Evolutionary conservation across 2,797 vertebrate genomes (phyloP).

Genomic region (Falco novaeseelandiae): DNA sequence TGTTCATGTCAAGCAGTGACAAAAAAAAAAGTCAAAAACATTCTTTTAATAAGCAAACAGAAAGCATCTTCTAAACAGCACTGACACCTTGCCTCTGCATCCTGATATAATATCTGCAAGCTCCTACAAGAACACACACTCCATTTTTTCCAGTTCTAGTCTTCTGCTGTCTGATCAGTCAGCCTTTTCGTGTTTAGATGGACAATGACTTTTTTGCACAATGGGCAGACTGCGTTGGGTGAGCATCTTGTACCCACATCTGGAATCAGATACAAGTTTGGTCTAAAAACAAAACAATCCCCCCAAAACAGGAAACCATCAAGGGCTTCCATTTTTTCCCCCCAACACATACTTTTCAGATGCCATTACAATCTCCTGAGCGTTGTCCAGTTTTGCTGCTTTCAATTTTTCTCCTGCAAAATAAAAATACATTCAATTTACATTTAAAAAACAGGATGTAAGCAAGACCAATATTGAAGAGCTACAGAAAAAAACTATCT

Average conservation of each 20-base stretch:
- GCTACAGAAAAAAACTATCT: not conserved
- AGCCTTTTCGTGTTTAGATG: not conserved
- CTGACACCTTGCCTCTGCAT: not conserved
- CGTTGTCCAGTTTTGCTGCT: constrained; percentile 1
- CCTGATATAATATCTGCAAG: not conserved
- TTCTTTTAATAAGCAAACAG: not conserved
- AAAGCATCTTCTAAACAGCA: not conserved
- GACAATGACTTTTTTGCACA: not conserved
- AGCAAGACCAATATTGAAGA: not conserved
- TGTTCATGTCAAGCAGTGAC: not conserved
- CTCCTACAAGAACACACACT: not conserved
- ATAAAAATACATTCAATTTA: not conserved
- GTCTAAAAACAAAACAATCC: not conserved
- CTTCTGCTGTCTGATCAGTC: not conserved
- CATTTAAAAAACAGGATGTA: not conserved
- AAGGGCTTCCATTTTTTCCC: not conserved
- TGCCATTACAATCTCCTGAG: constrained; percentile 42
- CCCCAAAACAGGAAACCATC: not conserved
- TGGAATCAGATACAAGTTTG: not conserved
- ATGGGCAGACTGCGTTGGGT: not conserved
- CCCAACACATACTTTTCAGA: constrained; percentile 72
- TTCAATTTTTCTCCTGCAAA: constrained; percentile 51
- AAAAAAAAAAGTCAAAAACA: not conserved
- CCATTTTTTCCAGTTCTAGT: not conserved
- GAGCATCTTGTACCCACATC: not conserved